Evolutionary conservation across 2,797 vertebrate species (phyloP).

Genomic region (Lacerta agilis): DNA sequence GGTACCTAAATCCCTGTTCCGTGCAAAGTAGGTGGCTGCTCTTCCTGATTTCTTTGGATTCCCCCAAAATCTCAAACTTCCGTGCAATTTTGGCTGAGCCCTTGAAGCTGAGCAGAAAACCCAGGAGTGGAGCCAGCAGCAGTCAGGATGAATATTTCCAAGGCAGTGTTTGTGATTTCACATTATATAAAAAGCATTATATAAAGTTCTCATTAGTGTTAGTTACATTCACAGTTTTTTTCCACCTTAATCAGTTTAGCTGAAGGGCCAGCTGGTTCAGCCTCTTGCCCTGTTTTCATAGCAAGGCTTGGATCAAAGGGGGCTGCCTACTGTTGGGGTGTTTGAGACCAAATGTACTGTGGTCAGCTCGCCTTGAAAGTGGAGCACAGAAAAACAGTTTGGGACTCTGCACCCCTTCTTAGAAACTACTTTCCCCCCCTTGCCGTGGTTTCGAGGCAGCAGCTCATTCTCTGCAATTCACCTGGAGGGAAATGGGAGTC

Average conservation of each 20-base stretch:
- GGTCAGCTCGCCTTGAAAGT: background rate
- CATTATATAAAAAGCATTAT: background rate
- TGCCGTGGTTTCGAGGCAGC: background rate
- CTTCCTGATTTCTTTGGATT: background rate
- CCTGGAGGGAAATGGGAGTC: background rate
- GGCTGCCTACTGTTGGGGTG: background rate
- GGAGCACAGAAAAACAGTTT: background rate
- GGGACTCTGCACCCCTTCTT: background rate
- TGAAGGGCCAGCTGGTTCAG: slow-evolving; percentile 5
- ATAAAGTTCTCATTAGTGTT: background rate
- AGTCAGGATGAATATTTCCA: background rate
- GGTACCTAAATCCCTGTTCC: background rate
- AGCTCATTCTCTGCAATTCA: background rate
- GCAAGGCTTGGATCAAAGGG: slow-evolving; percentile 23
- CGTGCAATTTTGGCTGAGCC: slow-evolving; percentile 24
- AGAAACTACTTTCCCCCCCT: background rate
- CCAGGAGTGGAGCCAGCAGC: slow-evolving; percentile 10
- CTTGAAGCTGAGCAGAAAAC: background rate
- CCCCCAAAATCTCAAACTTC: slow-evolving; percentile 18
- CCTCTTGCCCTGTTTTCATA: background rate
- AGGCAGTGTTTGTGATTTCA: slow-evolving; percentile 8
- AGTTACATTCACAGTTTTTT: background rate
- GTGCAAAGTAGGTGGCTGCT: background rate
- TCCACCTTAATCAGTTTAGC: background rate
- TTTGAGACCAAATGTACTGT: background rate